These are phyloP conservation scores for Metopolophium dirhodum DNA, from an alignment of 1,140 invertebrate genomes.

Conservation along the genomic window DNA sequence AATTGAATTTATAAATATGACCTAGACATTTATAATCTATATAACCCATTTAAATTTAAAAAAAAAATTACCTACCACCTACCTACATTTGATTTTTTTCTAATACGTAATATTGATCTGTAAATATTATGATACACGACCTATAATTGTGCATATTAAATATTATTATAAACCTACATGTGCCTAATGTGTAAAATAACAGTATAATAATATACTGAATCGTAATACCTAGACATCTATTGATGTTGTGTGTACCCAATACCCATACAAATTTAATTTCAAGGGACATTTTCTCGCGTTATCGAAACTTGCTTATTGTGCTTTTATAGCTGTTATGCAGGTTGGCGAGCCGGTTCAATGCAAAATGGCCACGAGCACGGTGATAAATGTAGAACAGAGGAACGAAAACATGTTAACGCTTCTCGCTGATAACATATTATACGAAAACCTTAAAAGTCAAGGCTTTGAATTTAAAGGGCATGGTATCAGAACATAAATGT, in stretches of 20 bases:
- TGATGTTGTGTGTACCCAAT: not conserved
- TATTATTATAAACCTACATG: too few species aligned
- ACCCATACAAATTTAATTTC: not conserved
- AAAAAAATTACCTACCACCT: not conserved
- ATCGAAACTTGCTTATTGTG: not conserved
- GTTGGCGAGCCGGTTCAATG: not conserved
- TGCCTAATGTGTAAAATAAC: not conserved
- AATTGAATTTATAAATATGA: not conserved
- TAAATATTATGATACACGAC: too few species aligned
- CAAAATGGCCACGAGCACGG: not conserved
- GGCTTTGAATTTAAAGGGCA: constrained; percentile 6
- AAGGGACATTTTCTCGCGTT: not conserved
- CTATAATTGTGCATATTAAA: too few species aligned
- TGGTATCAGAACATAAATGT: not conserved
- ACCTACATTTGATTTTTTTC: not conserved
- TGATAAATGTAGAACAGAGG: not conserved
- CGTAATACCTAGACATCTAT: not conserved
- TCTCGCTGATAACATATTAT: not conserved
- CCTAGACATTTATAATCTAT: constrained; percentile 25
- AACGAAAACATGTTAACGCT: constrained; percentile 1
- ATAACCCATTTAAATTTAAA: not conserved
- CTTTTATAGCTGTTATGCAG: not conserved
- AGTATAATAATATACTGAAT: not conserved
- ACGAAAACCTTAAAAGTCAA: constrained; percentile 35
- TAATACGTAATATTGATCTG: too few species aligned